A percentile compares a stretch with the other conserved stretches of the same genome.
phyloP scores from a whole-genome alignment of 1,140 invertebrate genomes.

The Brachionus manjavacas region DNA sequence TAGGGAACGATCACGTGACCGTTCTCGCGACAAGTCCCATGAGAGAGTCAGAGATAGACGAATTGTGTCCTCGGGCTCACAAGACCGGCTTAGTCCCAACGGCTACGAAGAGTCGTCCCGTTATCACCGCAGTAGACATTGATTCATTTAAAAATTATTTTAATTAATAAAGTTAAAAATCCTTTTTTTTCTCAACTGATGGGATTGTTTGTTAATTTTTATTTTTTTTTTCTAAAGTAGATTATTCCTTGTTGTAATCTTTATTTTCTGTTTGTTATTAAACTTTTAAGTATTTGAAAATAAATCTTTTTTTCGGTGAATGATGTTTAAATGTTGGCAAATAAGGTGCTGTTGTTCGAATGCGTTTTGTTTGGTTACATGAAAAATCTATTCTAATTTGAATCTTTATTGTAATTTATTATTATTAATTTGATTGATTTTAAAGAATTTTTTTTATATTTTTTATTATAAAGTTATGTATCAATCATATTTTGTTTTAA shows the following conservation, averaged over 20 bases:
- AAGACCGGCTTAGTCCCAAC: neutral
- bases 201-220: neutral
- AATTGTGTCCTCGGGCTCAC: neutral
- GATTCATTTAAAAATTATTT: neutral
- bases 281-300: neutral
- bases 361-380: neutral
- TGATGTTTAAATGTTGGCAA: neutral
- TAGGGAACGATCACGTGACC: neutral
- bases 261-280: neutral
- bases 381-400: neutral
- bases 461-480: neutral
- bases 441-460: neutral
- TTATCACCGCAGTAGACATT: constrained; percentile 16
- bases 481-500: neutral
- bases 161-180: neutral
- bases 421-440: neutral
- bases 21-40: neutral
- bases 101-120: neutral
- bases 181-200: neutral
- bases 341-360: neutral
- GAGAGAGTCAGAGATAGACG: neutral
- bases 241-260: neutral
- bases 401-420: neutral
- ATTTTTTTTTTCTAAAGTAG: neutral
- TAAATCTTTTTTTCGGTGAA: neutral